A percentile compares a stretch with the other conserved stretches of the same genome.
Conservation (phyloP, 2,888 invertebrate species). For the Himalopsyche anomala region DNA sequence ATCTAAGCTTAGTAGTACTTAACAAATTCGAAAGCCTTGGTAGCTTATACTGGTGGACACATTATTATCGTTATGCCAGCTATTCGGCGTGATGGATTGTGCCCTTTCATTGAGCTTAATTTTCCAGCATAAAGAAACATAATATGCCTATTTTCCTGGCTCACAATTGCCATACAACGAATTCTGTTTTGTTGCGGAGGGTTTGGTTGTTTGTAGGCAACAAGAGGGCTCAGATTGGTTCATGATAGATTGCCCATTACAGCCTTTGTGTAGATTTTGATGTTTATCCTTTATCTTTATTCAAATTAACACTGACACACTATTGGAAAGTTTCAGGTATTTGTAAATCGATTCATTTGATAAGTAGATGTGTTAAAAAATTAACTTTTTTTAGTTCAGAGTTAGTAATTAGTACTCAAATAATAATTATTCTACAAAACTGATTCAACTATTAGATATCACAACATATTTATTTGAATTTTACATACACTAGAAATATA, state of each 20-base stretch:
- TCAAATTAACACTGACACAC: neutral
- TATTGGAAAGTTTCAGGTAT: neutral
- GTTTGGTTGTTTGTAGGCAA: slow-evolving; percentile 2
- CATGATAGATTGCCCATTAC: slow-evolving; percentile 39
- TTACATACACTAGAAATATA: too few species aligned
- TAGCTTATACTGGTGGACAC: neutral
- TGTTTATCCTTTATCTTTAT: neutral
- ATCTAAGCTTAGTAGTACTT: too few species aligned
- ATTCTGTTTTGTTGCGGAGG: slow-evolving; percentile 38
- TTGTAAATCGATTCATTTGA: neutral
- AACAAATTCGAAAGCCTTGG: neutral
- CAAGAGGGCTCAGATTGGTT: slow-evolving; percentile 36
- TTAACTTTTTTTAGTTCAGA: too few species aligned
- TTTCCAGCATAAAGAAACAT: slow-evolving; percentile 48
- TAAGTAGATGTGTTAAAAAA: too few species aligned
- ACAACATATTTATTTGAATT: too few species aligned
- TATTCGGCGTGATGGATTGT: slow-evolving; percentile 41
- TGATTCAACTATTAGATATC: too few species aligned
- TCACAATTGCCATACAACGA: slow-evolving; percentile 44
- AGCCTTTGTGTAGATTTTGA: neutral
- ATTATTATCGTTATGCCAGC: slow-evolving; percentile 7
- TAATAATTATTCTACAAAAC: too few species aligned
- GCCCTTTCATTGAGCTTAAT: slow-evolving; percentile 24
- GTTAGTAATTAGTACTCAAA: too few species aligned
- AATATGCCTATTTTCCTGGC: slow-evolving; percentile 20